These are phyloP conservation scores for Lepidonotus clava DNA, from an alignment of 2,888 invertebrate genomes.

Conservation along the genomic window DNA sequence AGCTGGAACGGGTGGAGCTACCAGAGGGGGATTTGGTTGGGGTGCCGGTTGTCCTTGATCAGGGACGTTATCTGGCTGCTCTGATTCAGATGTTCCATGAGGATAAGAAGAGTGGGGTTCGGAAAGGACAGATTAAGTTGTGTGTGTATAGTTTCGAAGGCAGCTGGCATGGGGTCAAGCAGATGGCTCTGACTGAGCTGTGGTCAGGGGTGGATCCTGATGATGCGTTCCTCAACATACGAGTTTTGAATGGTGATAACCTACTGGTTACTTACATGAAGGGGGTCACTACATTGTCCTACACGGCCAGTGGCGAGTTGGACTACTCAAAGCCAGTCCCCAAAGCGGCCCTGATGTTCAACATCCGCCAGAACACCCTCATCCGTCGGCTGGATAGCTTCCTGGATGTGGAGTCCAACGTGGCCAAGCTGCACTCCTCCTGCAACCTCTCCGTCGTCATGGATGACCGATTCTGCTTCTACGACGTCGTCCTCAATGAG, in stretches of 20 bases:
- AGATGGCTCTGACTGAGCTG: slow-evolving; percentile 61
- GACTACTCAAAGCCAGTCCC: slow-evolving; percentile 62
- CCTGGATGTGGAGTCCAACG: slow-evolving; percentile 64
- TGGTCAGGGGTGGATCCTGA: slow-evolving; percentile 63
- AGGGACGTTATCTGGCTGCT: slow-evolving; percentile 48
- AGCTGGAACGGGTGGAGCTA: slow-evolving; percentile 50
- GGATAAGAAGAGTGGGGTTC: not conserved
- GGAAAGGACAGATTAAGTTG: slow-evolving; percentile 21
- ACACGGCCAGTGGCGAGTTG: slow-evolving; percentile 67
- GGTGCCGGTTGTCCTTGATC: slow-evolving; percentile 53
- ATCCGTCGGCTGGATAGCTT: slow-evolving; percentile 67
- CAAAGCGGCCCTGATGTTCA: slow-evolving; percentile 71
- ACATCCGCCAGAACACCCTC: slow-evolving; percentile 66
- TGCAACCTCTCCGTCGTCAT: slow-evolving; percentile 64
- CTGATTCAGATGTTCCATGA: slow-evolving; percentile 51
- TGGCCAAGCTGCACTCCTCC: slow-evolving; percentile 66
- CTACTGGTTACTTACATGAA: slow-evolving; percentile 69
- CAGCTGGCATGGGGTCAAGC: slow-evolving; percentile 57
- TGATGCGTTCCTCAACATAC: slow-evolving; percentile 68
- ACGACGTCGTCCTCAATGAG: slow-evolving; percentile 28
- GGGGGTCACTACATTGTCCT: slow-evolving; percentile 63
- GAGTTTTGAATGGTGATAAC: slow-evolving; percentile 62
- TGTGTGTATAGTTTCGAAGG: slow-evolving; percentile 57
- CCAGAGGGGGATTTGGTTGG: slow-evolving; percentile 60
- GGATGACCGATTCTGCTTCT: slow-evolving; percentile 64